phyloP scores from a whole-genome alignment of 2,113 vertebrate genomes.

The Cynoglossus semilaevis region DNA sequence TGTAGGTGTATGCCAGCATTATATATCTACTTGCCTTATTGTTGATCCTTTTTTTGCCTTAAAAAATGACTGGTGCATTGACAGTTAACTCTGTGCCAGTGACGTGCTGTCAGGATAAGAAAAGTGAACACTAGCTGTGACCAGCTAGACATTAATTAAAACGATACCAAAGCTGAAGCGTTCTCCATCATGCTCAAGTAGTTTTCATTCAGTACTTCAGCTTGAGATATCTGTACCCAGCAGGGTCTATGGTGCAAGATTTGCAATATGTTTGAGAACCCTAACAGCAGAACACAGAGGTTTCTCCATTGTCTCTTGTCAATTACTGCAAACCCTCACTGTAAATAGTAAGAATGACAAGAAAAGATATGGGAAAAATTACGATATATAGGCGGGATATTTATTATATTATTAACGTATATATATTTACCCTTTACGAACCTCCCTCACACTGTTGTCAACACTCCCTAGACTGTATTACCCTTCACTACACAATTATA shows the following conservation, averaged over 20 bases:
- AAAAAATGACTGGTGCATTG: conserved; percentile 20
- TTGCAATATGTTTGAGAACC: not conserved
- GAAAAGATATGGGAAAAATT: too few species aligned
- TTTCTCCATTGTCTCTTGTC: too few species aligned
- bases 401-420: too few species aligned
- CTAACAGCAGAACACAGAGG: too few species aligned
- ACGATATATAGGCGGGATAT: too few species aligned
- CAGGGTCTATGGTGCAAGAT: not conserved
- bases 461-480: too few species aligned
- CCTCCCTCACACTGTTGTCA: too few species aligned
- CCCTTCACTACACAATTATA: too few species aligned
- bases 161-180: not conserved
- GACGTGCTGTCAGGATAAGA: not conserved
- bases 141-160: not conserved
- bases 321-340: too few species aligned
- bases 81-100: conserved; percentile 35
- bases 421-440: too few species aligned
- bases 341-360: too few species aligned
- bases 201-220: not conserved
- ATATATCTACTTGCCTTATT: conserved; percentile 48
- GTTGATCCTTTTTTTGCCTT: conserved; percentile 31
- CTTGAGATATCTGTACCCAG: not conserved
- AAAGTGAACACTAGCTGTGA: not conserved
- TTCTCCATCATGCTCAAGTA: not conserved
- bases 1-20: conserved; percentile 65